Conservation (phyloP, 2,797 vertebrate genomes). For the Cheracebus regulus region DNA sequence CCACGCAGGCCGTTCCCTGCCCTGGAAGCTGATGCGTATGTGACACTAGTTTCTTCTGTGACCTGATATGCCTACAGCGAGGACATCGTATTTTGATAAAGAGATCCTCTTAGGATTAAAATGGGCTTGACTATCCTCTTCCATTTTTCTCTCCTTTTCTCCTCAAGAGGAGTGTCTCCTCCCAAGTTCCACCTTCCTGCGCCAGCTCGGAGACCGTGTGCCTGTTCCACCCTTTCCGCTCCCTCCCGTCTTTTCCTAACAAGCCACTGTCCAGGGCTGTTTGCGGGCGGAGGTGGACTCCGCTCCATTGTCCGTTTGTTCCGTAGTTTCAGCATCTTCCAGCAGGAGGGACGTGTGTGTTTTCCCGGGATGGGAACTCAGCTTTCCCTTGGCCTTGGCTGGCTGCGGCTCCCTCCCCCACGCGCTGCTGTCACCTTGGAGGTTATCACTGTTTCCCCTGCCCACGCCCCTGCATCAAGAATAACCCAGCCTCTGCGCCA, state of each 20-base stretch:
- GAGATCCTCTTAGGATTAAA: background rate
- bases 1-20: background rate
- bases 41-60: background rate
- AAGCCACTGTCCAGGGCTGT: background rate
- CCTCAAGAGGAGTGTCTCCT: background rate
- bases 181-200: background rate
- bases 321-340: slow-evolving; percentile 59
- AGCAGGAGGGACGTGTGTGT: background rate
- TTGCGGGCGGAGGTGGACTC: background rate
- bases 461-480: background rate
- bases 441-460: slow-evolving; percentile 43
- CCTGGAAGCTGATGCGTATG: background rate
- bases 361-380: slow-evolving; percentile 48
- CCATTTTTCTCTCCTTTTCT: background rate
- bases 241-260: slow-evolving; percentile 10
- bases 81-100: background rate
- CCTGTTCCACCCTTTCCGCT: background rate
- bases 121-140: fast-evolving
- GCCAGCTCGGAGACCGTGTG: background rate
- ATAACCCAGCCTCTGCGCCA: background rate
- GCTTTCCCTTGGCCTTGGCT: slow-evolving; percentile 40
- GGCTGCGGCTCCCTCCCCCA: background rate
- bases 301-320: background rate
- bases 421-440: background rate
- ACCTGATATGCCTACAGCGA: background rate